These are phyloP conservation scores for Aphaenogaster floridana DNA, from an alignment of 1,140 invertebrate species.

Conservation along the genomic window DNA sequence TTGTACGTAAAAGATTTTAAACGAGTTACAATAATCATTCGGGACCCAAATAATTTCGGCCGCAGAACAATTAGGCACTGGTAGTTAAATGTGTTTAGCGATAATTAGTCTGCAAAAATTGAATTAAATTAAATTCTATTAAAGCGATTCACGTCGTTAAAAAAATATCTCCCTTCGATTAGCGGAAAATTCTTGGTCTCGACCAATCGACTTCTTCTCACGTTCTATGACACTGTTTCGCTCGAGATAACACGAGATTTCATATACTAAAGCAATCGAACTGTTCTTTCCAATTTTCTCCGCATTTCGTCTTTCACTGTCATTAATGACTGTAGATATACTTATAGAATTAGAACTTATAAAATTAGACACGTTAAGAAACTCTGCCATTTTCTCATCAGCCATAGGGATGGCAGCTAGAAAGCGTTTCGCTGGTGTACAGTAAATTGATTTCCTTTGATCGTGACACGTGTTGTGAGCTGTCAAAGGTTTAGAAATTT, in stretches of 20 bases:
- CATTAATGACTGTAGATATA: slow-evolving; percentile 69
- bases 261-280: slow-evolving; percentile 38
- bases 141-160: neutral
- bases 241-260: slow-evolving; percentile 8
- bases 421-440: slow-evolving; percentile 38
- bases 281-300: slow-evolving; percentile 43
- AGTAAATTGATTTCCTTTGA: slow-evolving; percentile 30
- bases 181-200: neutral
- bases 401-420: slow-evolving; percentile 45
- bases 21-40: slow-evolving; percentile 71
- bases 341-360: slow-evolving; percentile 62
- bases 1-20: slow-evolving; percentile 62
- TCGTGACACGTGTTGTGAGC: slow-evolving; percentile 1
- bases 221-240: slow-evolving; percentile 27
- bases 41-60: slow-evolving; percentile 74
- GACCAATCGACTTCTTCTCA: neutral
- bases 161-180: slow-evolving; percentile 1
- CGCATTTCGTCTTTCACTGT: slow-evolving; percentile 36
- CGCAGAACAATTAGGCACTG: slow-evolving; percentile 67
- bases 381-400: slow-evolving; percentile 64
- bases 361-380: slow-evolving; percentile 54
- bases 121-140: slow-evolving; percentile 22
- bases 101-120: slow-evolving; percentile 22
- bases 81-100: slow-evolving; percentile 52
- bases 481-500: slow-evolving; percentile 21